A percentile compares a stretch with the other conserved stretches of the same genome.
Conservation (phyloP, 2,888 invertebrate species). For the Melieria crassipennis region DNA sequence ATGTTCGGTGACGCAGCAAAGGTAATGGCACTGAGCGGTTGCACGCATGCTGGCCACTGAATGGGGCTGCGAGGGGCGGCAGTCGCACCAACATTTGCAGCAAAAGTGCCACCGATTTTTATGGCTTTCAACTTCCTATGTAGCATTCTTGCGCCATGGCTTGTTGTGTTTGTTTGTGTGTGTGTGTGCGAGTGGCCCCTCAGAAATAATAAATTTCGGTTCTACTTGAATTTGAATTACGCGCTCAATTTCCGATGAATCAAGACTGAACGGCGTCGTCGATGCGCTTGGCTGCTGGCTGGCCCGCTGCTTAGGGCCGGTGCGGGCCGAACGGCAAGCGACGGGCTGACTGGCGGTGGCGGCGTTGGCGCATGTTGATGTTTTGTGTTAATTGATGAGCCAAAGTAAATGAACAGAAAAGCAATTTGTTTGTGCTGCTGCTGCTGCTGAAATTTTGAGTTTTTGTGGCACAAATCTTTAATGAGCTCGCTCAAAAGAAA, state of each 20-base stretch:
- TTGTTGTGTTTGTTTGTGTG: background rate
- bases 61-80: constrained; percentile 5
- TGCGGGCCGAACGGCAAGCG: background rate
- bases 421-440: constrained; percentile 23
- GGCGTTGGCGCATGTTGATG: constrained; percentile 33
- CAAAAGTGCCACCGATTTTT: constrained; percentile 38
- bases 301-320: background rate
- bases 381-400: constrained; percentile 36
- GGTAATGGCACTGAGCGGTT: no score
- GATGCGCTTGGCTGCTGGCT: constrained; percentile 1
- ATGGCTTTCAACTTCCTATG: constrained; percentile 41
- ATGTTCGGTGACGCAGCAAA: no score
- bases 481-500: background rate
- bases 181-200: background rate
- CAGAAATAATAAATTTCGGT: background rate
- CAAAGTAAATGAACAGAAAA: constrained; percentile 32
- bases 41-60: background rate
- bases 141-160: background rate
- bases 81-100: constrained; percentile 15
- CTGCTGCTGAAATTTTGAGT: background rate
- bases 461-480: background rate
- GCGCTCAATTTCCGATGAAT: constrained; percentile 62
- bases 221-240: constrained; percentile 53
- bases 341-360: constrained; percentile 19
- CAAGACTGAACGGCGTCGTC: constrained; percentile 43